phyloP scores from a whole-genome alignment of 1,140 invertebrate species.

The Leptopilina clavipes region DNA sequence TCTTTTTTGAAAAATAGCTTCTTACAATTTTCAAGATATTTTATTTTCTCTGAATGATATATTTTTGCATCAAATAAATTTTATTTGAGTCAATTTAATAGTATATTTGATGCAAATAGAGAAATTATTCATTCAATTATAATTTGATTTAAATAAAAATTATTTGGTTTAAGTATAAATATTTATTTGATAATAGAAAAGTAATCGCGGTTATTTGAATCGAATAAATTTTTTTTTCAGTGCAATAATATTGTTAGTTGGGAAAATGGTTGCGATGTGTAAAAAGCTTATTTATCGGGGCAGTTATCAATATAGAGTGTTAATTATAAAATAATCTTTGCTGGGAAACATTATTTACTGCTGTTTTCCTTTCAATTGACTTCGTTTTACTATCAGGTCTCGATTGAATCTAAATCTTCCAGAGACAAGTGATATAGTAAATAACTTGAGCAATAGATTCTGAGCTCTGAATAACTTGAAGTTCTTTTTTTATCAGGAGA shows the following conservation, averaged over 20 bases:
- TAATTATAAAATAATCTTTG: slow-evolving; percentile 26
- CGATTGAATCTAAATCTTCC: slow-evolving; percentile 34
- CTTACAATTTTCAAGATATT: neutral
- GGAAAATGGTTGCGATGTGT: neutral
- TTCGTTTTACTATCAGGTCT: slow-evolving; percentile 6
- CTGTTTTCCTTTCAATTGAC: neutral
- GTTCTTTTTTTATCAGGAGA: neutral
- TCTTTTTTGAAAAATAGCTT: neutral
- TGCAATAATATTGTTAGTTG: too few relatives aligned
- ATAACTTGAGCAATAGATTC: slow-evolving; percentile 26
- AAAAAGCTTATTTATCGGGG: neutral
- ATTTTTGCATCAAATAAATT: too few relatives aligned
- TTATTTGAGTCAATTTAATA: too few relatives aligned
- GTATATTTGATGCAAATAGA: too few relatives aligned
- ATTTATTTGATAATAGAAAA: too few relatives aligned
- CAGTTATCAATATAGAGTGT: neutral
- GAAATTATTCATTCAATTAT: too few relatives aligned
- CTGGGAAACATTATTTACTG: slow-evolving; percentile 5
- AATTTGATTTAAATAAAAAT: too few relatives aligned
- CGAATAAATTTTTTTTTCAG: too few relatives aligned
- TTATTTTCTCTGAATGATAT: neutral
- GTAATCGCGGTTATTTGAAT: too few relatives aligned
- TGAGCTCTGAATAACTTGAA: slow-evolving; percentile 6
- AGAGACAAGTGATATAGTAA: slow-evolving; percentile 5
- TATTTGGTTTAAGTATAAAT: too few relatives aligned